Conservation (phyloP, 2,888 invertebrate genomes). For the Drosophila acutilabella region DNA sequence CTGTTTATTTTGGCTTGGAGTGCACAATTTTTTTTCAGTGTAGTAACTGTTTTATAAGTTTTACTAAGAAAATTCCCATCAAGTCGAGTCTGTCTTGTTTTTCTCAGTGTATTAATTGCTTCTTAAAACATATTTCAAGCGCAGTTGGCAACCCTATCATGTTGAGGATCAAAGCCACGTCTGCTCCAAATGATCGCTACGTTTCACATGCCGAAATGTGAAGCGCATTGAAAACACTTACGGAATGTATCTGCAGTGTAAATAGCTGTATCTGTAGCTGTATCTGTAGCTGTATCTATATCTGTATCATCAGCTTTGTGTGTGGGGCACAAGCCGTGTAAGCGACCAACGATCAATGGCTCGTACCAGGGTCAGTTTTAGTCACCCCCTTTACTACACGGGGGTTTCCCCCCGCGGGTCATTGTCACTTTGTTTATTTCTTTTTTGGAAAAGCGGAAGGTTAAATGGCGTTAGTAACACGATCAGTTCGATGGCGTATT, state of each 20-base stretch:
- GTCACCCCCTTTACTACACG: no score
- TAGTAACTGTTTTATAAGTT: no score
- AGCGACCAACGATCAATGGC: conserved; percentile 29
- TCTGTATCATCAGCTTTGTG: not conserved
- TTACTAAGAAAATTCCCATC: no score
- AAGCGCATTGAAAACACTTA: conserved; percentile 40
- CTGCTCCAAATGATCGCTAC: conserved; percentile 17
- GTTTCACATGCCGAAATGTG: conserved; percentile 14
- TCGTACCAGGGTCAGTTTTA: conserved; percentile 33
- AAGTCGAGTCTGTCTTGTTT: no score
- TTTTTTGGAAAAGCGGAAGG: conserved; percentile 55
- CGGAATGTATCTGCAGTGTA: not conserved
- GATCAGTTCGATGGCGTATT: conserved; percentile 43
- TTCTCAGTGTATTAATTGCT: not conserved
- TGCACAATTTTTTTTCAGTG: no score
- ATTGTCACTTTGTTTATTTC: conserved; percentile 24
- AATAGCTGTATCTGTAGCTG: conserved; percentile 7
- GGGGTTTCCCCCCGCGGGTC: not conserved
- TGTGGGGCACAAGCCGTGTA: conserved; percentile 12
- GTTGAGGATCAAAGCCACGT: conserved; percentile 28
- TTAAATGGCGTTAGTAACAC: conserved; percentile 62
- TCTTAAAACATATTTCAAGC: conserved; percentile 35
- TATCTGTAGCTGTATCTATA: conserved; percentile 8
- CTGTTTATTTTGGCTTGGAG: no score
- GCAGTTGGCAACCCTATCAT: conserved; percentile 31